phyloP scores from a whole-genome alignment of 2,113 vertebrate genomes.

The Nothoprocta perdicaria region DNA sequence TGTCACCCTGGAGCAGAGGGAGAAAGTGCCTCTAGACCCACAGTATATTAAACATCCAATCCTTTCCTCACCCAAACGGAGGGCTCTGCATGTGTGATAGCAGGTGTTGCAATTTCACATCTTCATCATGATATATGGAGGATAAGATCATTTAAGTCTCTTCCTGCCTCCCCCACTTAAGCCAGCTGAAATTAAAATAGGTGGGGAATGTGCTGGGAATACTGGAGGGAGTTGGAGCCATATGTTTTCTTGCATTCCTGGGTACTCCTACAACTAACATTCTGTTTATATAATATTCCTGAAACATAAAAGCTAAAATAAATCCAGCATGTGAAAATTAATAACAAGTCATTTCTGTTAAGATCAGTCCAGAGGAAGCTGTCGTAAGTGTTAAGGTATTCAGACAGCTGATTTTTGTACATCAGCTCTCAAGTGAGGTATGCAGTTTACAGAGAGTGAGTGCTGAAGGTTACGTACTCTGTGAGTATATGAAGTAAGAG shows the following conservation, averaged over 20 bases:
- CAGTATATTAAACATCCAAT: neutral
- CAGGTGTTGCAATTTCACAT: neutral
- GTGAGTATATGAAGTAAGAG: conserved; percentile 17
- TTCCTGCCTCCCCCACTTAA: neutral
- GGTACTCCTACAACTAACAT: conserved; percentile 14
- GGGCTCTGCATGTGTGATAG: neutral
- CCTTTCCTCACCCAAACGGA: neutral
- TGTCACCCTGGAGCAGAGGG: neutral
- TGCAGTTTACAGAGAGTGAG: conserved; percentile 56
- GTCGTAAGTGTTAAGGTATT: conserved; percentile 64
- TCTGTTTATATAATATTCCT: conserved; percentile 44
- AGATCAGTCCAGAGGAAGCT: conserved; percentile 49
- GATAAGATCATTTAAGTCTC: neutral
- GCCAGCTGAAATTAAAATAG: conserved; percentile 35
- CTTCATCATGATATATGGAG: neutral
- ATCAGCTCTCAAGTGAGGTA: conserved; percentile 60
- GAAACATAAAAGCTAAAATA: conserved; percentile 59
- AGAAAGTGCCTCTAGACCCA: neutral
- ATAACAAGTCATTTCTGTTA: conserved; percentile 50
- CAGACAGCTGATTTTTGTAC: conserved; percentile 70
- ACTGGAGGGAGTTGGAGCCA: neutral
- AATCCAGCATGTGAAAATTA: conserved; percentile 59
- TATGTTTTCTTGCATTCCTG: conserved; percentile 36
- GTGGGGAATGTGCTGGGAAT: conserved; percentile 16
- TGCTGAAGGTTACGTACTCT: conserved; percentile 40